Percentiles rank a stretch among this genome's conserved stretches.
Evolutionary conservation across 1,140 invertebrate genomes (phyloP).

Genomic region (Drosophila funebris): DNA sequence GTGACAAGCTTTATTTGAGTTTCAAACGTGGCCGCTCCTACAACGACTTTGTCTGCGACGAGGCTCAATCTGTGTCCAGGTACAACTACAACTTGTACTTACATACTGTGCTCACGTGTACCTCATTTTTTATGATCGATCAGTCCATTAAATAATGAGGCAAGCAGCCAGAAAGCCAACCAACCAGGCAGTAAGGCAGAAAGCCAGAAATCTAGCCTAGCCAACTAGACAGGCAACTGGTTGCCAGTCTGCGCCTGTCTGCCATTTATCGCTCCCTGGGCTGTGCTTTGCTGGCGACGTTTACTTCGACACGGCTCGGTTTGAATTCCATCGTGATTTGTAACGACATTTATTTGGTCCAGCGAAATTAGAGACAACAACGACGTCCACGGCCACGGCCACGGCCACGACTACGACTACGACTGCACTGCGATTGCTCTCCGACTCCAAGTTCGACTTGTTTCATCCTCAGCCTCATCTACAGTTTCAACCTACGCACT

Average conservation of each 20-base stretch:
- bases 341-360: conserved; percentile 81
- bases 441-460: conserved; percentile 9
- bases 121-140: conserved; percentile 82
- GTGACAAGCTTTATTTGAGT: conserved; percentile 73
- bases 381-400: conserved; percentile 6
- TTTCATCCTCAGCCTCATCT: conserved; percentile 20
- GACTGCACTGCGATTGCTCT: conserved; percentile 21
- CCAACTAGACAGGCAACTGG: conserved; percentile 27
- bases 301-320: conserved; percentile 60
- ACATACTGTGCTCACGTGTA: conserved; percentile 71
- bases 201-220: background rate
- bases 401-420: background rate
- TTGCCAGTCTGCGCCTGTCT: conserved; percentile 39
- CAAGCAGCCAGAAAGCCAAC: conserved; percentile 11
- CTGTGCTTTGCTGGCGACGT: conserved; percentile 62
- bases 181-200: background rate
- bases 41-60: conserved; percentile 20
- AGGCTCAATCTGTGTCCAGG: conserved; percentile 29
- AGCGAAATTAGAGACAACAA: conserved; percentile 72
- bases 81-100: conserved; percentile 64
- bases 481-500: conserved; percentile 66
- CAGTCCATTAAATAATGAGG: conserved; percentile 82
- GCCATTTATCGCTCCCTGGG: conserved; percentile 78
- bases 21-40: conserved; percentile 69
- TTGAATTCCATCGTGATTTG: conserved; percentile 81